phyloP scores from a whole-genome alignment of 92 coral and sea anemone genomes.

The Epizoanthus illoricatus region DNA sequence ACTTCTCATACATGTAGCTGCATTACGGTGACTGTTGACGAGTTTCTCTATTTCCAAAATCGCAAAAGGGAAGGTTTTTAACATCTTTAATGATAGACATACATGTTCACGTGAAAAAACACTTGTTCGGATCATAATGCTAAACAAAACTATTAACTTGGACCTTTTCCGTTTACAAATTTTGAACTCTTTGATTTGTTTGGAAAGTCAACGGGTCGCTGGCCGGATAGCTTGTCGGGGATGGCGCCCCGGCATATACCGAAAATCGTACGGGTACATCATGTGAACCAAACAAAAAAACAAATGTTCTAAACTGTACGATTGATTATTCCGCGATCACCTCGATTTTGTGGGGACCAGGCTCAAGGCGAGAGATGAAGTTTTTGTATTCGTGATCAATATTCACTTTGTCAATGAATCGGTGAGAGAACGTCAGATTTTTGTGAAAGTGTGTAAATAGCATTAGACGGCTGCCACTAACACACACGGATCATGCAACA shows the following conservation, averaged over 20 bases:
- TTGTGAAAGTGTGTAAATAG: conserved; percentile 34
- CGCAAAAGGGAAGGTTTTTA: too few relatives aligned
- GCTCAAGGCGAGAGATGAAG: not conserved
- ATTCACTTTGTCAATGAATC: not conserved
- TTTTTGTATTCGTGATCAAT: not conserved
- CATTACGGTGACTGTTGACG: too few relatives aligned
- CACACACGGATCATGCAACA: conserved; percentile 32
- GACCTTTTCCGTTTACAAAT: not conserved
- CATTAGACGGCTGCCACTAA: conserved; percentile 13
- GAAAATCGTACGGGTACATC: not conserved
- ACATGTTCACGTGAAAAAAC: not conserved
- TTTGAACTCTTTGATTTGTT: not conserved
- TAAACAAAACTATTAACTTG: not conserved
- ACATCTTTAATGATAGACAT: too few relatives aligned
- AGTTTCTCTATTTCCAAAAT: too few relatives aligned
- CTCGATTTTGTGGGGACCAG: not conserved
- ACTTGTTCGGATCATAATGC: not conserved
- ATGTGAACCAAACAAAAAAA: too few relatives aligned
- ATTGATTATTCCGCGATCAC: too few relatives aligned
- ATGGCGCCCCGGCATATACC: not conserved
- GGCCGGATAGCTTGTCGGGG: too few relatives aligned
- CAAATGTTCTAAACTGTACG: too few relatives aligned
- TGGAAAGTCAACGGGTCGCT: not conserved
- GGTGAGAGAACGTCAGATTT: not conserved
- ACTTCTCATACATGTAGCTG: too few relatives aligned